Base-by-base conservation (phyloP, 1,140 invertebrate species). In the Eumeta japonica region DNA sequence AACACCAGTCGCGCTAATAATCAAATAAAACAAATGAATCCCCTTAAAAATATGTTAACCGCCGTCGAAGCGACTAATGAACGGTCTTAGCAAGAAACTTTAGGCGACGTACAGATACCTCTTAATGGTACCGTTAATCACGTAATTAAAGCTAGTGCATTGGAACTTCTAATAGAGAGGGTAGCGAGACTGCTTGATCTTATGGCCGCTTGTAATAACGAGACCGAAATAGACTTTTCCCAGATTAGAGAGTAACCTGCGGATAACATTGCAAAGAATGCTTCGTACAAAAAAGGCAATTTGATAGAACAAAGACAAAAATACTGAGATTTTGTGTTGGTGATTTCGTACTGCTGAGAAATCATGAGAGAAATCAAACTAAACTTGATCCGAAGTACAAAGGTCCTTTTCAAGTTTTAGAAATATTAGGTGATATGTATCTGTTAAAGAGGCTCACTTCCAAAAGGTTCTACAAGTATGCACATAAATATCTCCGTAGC, bases 361-460 rank as follows among this genome's bases (percentile, higher is more conserved):
- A 63, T 28, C 44, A 67, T 34, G 48, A 63, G 24, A 37, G 55
- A 15, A 55, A 62, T 49, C 58, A 62, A 45, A 55, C 54, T 1
- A 65, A 62, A 41, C 34, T 62, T 9, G 51, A 55, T 41, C 43
- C 53, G 0, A 64, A 62, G 36, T 62, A 41, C 40, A 52, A 46
- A 32, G 57, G 62, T 2, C 62, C 57, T 1, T 61, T 54, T 43
- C 38, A 43, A 45, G 37, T 62, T 12, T 29, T 48, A 14, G 47
- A 60, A 16, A 30, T 60, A 7, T 39, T 61, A 30, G 49, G 52
- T 7, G 37, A 39, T 29, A 10, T 52, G 2, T 58, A 58, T 20
- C 20, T 28, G 3, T 37, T 47, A 37, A 52, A 45, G 24, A 39
- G 39, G 16, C 31, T 48, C n/a, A 46, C 36, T 34, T 35, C 28